These are phyloP conservation scores for Lysiphlebus fabarum DNA, from an alignment of 1,140 invertebrate species.

Conservation along the genomic window DNA sequence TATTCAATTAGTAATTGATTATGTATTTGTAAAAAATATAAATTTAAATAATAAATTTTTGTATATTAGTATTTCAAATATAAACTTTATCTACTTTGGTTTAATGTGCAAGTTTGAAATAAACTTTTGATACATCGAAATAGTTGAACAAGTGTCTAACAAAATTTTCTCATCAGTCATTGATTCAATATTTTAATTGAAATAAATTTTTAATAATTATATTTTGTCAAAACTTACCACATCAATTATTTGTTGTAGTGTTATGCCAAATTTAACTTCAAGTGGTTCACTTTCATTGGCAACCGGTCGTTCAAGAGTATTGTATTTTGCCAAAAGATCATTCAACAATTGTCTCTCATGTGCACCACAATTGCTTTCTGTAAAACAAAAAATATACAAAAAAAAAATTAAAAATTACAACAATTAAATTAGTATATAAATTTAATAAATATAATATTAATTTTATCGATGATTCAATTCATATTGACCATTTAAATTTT, in stretches of 20 bases:
- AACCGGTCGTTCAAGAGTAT: slow-evolving; percentile 92
- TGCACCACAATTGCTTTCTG: slow-evolving; percentile 75
- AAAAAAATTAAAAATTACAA: slow-evolving; percentile 34
- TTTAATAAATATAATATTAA: not conserved
- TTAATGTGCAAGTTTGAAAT: too few species aligned
- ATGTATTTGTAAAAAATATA: too few species aligned
- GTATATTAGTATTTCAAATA: too few species aligned
- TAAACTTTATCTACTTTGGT: too few species aligned
- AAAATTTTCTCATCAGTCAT: too few species aligned
- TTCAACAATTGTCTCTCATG: slow-evolving; percentile 89
- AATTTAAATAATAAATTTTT: too few species aligned
- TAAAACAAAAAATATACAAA: too few species aligned
- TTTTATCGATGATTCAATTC: not conserved
- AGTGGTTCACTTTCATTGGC: slow-evolving; percentile 91
- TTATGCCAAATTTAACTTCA: slow-evolving; percentile 91
- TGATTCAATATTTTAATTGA: too few species aligned
- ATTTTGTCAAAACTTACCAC: slow-evolving; percentile 70
- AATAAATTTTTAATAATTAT: too few species aligned
- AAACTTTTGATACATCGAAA: too few species aligned
- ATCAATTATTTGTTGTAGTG: slow-evolving; percentile 97
- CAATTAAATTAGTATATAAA: not conserved
- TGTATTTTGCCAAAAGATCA: slow-evolving; percentile 87
- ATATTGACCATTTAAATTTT: slow-evolving; percentile 1
- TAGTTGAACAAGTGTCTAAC: too few species aligned
- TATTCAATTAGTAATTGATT: too few species aligned